phyloP scores from a whole-genome alignment of 2,888 invertebrate species.

The Lasioglossum villosulum region DNA sequence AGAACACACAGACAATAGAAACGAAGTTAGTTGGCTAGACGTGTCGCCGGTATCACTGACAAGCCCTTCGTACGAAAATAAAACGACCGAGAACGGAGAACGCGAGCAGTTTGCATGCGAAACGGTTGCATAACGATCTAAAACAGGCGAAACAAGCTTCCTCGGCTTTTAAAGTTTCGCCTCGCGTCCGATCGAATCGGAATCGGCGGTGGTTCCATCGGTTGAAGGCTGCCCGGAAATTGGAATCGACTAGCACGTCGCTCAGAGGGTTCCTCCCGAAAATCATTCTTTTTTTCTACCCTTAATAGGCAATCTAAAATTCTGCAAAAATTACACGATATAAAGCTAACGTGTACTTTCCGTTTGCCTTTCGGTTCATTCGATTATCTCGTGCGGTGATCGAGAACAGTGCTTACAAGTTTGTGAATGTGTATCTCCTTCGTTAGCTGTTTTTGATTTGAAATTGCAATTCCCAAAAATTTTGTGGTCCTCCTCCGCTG shows the following conservation, averaged over 20 bases:
- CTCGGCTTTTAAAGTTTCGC: constrained; percentile 15
- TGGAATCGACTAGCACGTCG: constrained; percentile 17
- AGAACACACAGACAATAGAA: neutral
- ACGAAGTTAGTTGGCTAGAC: constrained; percentile 6
- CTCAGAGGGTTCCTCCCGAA: neutral
- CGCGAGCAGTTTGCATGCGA: neutral
- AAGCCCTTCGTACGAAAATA: constrained; percentile 9
- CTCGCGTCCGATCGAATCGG: neutral
- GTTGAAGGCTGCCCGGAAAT: constrained; percentile 11
- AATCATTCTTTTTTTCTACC: neutral
- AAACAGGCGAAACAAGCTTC: constrained; percentile 12
- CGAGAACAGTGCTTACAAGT: neutral
- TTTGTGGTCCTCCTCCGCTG: neutral
- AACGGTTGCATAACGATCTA: neutral
- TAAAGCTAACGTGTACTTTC: neutral
- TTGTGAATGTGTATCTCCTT: neutral
- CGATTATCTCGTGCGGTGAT: neutral
- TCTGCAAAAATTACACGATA: neutral
- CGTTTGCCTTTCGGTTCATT: neutral
- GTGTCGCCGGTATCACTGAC: constrained; percentile 1
- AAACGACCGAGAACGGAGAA: neutral
- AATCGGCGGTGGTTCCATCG: constrained; percentile 14
- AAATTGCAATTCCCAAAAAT: neutral
- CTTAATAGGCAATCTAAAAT: neutral
- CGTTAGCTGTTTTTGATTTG: too few species aligned